Evolutionary conservation across 2,113 vertebrate species (phyloP), one percentile per base, ranked within the genome.

Genomic region (Sclerurus mexicanus): DNA sequence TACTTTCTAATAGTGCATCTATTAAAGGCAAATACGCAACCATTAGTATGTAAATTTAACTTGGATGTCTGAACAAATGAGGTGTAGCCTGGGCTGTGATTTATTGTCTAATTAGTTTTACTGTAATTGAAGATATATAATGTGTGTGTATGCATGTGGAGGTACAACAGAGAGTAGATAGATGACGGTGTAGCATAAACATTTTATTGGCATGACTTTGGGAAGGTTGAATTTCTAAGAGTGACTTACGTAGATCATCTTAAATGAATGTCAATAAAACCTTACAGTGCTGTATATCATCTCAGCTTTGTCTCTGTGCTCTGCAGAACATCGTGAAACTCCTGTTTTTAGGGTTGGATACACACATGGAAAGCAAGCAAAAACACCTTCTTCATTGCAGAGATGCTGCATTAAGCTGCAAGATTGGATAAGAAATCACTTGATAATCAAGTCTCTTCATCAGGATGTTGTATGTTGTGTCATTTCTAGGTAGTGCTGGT

Each of bases 41-140:
- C 72, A 91, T 97, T 97, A 97, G 91, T 92, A 95, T 95, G 95
- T 88, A 97, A 97, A 98, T 96, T 97, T 96, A 97, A 96, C 95
- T 95, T 91, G 66, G 64, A 93, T 93, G 23, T 94, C 94, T 95
- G 77, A 96, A 95, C 64, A 95, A 95, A 96, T 92, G 94, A 97
- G 67, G 56, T 95, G 75, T 80, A 93, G 76, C 83, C 68, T 95
- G 74, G 55, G 74, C 80, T 44, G 27, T 95, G 96, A 97, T 96
- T 97, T 96, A 96, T 86, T 93, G 89, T 90, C 89, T 95, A 90
- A 92, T 97, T 96, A 89, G 58, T 60, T 97, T 96, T 89, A 82
- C 87, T 95, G 63, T 97, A 96, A 96, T 90, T 82, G 85, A 78
- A 75, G 58, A 87, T 93, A 53, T 63, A 37, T 56, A 44, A 42